Conservation (phyloP, 2,113 vertebrate genomes). For the Sylvilagus bachmani region DNA sequence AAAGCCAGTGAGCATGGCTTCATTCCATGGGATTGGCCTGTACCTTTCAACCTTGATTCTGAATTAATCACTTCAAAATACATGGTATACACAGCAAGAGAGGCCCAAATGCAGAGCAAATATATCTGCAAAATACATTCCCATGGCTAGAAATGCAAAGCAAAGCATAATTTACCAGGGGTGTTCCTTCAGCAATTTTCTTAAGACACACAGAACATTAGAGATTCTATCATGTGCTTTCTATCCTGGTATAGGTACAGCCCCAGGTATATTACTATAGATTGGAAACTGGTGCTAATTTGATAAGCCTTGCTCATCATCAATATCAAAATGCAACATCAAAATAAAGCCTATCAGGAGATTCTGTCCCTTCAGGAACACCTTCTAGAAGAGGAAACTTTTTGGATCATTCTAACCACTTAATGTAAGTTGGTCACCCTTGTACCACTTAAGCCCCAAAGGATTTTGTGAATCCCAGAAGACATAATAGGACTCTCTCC, state of each 20-base stretch:
- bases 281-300: not conserved
- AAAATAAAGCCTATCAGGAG: not conserved
- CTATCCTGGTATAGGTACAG: not conserved
- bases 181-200: not conserved
- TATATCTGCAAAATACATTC: not conserved
- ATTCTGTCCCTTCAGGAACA: not conserved
- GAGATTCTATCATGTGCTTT: not conserved
- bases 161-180: not conserved
- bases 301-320: not conserved
- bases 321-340: not conserved
- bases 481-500: not conserved
- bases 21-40: not conserved
- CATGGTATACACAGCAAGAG: not conserved
- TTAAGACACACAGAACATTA: not conserved
- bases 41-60: not conserved
- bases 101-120: not conserved
- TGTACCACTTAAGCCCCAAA: not conserved
- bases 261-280: not conserved
- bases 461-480: not conserved
- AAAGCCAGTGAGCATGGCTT: not conserved
- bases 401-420: not conserved
- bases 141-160: not conserved
- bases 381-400: not conserved
- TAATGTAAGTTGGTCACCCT: not conserved
- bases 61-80: not conserved